Evolutionary conservation across 2,113 vertebrate species (phyloP).

Genomic region (Dipodomys spectabilis): DNA sequence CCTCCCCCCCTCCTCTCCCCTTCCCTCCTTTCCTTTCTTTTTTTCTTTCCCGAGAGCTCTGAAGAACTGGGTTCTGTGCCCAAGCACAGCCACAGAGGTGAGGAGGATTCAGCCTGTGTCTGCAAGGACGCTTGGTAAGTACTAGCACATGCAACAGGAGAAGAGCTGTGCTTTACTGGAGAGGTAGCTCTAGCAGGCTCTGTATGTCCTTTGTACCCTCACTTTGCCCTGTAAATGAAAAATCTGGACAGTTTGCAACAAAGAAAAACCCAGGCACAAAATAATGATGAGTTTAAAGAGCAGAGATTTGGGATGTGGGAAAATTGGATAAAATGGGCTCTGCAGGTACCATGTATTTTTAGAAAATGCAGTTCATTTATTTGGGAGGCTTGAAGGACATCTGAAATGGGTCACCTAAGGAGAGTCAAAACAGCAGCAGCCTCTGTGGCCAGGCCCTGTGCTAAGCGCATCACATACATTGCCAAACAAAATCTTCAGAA

Average conservation of each 20-base stretch:
- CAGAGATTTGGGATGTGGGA: background rate
- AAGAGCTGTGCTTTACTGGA: too few species aligned
- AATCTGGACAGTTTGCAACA: background rate
- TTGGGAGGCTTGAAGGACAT: background rate
- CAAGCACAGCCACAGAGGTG: background rate
- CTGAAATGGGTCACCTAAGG: background rate
- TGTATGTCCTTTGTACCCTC: too few species aligned
- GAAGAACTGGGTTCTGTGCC: background rate
- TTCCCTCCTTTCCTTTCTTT: background rate
- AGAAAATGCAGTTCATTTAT: conserved; percentile 36
- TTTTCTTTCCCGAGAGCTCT: background rate
- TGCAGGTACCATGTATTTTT: background rate
- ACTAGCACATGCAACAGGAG: background rate
- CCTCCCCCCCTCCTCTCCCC: background rate
- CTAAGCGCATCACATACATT: rapidly evolving
- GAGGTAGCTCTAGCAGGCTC: background rate
- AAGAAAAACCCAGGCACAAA: background rate
- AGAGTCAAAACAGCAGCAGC: background rate
- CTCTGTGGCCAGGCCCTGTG: too few species aligned
- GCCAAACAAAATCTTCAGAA: background rate
- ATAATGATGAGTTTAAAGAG: background rate
- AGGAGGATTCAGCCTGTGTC: background rate
- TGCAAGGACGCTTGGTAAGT: too few species aligned
- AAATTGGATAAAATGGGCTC: background rate
- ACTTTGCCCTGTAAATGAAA: too few species aligned